Base-by-base conservation (phyloP, 2,888 invertebrate genomes). In the Clivina fossor region DNA sequence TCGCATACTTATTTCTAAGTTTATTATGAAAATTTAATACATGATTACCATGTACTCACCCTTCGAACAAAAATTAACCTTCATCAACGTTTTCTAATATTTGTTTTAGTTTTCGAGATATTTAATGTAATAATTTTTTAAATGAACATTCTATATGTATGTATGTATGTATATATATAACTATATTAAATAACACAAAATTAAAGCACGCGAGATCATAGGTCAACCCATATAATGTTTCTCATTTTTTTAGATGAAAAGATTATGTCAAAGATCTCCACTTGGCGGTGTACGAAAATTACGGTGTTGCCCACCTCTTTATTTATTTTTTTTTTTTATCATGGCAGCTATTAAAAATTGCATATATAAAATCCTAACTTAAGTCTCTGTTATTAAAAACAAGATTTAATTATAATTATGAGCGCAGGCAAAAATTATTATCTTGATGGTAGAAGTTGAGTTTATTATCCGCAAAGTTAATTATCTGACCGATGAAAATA, bases 401-500 rank as follows among this genome's bases (percentile, higher is more conserved):
- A 8, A 18, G 11, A n/a, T 20, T n/a, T 46, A 30, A 46, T 46
- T 46, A 46, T 46, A n/a, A 18, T 28, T 32, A 16, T 46, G 28
- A 3, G 18, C 32, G 13, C 5, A 26, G n/a, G n/a, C n/a, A n/a
- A n/a, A 11, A 30, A 11, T 2, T 30, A 30, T 30, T 30, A 30
- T 30, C 30, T 30, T 40, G 40, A 40, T 40, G 40, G 16, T 40
- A 19, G n/a, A n/a, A n/a, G n/a, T n/a, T n/a, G n/a, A n/a, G n/a
- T n/a, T n/a, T n/a, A n/a, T n/a, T n/a, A n/a, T n/a, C n/a, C n/a
- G n/a, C n/a, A n/a, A n/a, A n/a, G n/a, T n/a, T n/a, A n/a, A n/a
- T n/a, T n/a, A n/a, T n/a, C n/a, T n/a, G n/a, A n/a, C n/a, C n/a
- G n/a, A n/a, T n/a, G n/a, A n/a, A n/a, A n/a, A n/a, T n/a, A n/a